Evolutionary conservation across 2,888 invertebrate genomes (phyloP), one percentile per base, ranked within the genome.

Genomic region (Drosophila prostipennis): DNA sequence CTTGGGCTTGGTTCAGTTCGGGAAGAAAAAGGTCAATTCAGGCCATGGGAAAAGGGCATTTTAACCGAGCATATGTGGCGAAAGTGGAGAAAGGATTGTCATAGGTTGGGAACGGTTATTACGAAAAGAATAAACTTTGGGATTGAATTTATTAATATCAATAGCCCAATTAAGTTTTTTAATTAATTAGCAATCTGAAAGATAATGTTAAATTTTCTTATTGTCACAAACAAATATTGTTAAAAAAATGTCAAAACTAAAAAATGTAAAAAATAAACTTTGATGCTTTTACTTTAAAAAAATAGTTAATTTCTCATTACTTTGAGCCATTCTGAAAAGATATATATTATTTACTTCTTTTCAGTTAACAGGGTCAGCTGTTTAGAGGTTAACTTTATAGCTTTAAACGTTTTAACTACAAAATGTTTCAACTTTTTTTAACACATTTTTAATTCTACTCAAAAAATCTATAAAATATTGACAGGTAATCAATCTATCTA

Each of bases 1-100:
- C 61, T 51, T 65, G 68, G 84, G 73, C 73, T 83, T 63, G 84
- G 84, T 59, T 55, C 34, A 13, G 32, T 23, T 10, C 42, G 59
- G 72, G 72, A 71, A 69, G 70, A 39, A 46, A 56, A 63, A 68
- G 43, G 60, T 51, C 56, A 60, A 39, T 45, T 26, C 37, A 42
- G 42, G 63, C 29, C 68, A 64, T 70, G 79, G 49, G 57, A 75
- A 45, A 64, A 32, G n/a, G 69, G 49, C 69, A 34, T 61, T 39
- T 46, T 46, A 70, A 65, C 65, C 63, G 79, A 69, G 63, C 49
- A 69, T 26, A 37, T 56, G 45, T 42, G 49, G 45, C 32, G 40
- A 16, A 55, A 67, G 63, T 60, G 60, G 19, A n/a, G 2, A 53
- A 65, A 48, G 68, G 63, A 53, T 72, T 76, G 79, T 42, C 60